Evolutionary conservation across 2,797 vertebrate genomes (phyloP).

Genomic region (Danionella dracula): DNA sequence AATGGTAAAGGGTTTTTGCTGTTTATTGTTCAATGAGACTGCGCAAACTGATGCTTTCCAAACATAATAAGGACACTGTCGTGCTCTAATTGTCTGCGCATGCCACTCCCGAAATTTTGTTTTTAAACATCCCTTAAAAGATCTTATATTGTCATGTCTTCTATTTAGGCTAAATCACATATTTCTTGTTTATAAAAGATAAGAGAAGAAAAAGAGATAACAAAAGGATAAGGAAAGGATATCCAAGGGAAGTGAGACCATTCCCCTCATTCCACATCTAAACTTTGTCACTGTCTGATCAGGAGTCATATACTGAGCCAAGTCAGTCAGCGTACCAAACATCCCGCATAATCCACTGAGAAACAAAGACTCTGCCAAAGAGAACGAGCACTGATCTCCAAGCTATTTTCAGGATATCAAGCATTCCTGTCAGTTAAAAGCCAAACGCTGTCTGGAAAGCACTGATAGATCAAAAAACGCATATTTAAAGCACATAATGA

Average conservation of each 20-base stretch:
- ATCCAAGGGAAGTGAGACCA: slow-evolving; percentile 4
- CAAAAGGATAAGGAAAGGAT: slow-evolving; percentile 1
- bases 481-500: slow-evolving; percentile 3
- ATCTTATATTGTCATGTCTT: too few species aligned
- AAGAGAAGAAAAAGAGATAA: slow-evolving; percentile 29
- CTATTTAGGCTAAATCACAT: too few species aligned
- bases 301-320: slow-evolving; percentile 31
- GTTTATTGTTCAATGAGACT: too few species aligned
- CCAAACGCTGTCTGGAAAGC: slow-evolving; percentile 24
- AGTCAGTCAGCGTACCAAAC: slow-evolving; percentile 8
- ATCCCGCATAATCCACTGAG: slow-evolving; percentile 14
- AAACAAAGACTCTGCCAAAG: slow-evolving; percentile 27
- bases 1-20: too few species aligned
- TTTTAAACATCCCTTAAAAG: too few species aligned
- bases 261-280: slow-evolving; percentile 4
- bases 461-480: slow-evolving; percentile 14
- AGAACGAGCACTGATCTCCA: slow-evolving; percentile 26
- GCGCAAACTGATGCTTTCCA: too few species aligned
- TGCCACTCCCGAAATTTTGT: too few species aligned
- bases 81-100: too few species aligned
- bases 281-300: slow-evolving; percentile 17
- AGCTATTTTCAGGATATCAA: slow-evolving; percentile 34
- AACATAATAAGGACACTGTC: too few species aligned
- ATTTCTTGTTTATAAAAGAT: not conserved
- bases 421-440: not conserved